phyloP scores from a whole-genome alignment of 1,140 invertebrate genomes.

The Coboldia fuscipes region DNA sequence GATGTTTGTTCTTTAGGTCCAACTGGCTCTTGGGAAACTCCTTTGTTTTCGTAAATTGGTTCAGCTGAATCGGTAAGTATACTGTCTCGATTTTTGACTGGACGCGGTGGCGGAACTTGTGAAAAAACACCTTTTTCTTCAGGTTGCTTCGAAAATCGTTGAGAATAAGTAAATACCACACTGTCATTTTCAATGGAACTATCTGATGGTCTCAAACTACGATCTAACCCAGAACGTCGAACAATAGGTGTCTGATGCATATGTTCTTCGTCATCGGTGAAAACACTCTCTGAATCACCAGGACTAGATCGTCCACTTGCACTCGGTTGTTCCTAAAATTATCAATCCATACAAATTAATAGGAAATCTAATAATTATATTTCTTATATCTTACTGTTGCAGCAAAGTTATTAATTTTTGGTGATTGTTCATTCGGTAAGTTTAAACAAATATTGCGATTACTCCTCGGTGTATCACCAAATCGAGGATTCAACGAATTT shows the following conservation, averaged over 20 bases:
- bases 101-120: no score
- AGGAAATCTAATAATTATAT: no score
- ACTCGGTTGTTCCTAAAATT: constrained; percentile 9
- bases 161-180: constrained; percentile 30
- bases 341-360: no score
- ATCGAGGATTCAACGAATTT: constrained; percentile 23
- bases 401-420: constrained; percentile 18
- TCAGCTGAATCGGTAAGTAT: no score
- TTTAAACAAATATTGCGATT: constrained; percentile 21
- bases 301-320: constrained; percentile 26
- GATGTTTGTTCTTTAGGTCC: constrained; percentile 12
- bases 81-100: no score
- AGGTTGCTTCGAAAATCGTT: constrained; percentile 29
- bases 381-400: no score
- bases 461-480: constrained; percentile 29
- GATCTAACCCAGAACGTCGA: constrained; percentile 9
- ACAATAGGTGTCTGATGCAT: neutral
- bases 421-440: constrained; percentile 19
- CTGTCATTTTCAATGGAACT: constrained; percentile 31
- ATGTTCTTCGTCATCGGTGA: constrained; percentile 30
- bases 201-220: constrained; percentile 24
- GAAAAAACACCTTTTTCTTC: constrained; percentile 14
- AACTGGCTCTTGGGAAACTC: no score
- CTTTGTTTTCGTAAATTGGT: no score
- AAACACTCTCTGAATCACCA: constrained; percentile 31